These are phyloP conservation scores for Drosophila miranda DNA, from an alignment of 1,140 invertebrate species.

Conservation along the genomic window DNA sequence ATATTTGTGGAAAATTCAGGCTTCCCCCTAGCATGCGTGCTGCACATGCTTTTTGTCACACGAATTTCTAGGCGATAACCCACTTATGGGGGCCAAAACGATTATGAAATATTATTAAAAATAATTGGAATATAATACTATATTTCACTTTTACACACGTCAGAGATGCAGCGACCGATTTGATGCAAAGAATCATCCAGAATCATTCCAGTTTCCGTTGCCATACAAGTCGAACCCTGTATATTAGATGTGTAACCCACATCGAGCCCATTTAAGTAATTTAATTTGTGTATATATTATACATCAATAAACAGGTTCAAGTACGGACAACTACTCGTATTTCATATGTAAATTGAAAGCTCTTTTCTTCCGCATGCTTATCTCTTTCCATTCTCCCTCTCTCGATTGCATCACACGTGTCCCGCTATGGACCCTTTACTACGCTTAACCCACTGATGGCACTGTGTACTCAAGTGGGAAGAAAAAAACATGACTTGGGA, in stretches of 20 bases:
- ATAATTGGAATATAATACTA: no score
- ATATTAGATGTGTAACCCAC: constrained; percentile 6
- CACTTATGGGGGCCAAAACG: background rate
- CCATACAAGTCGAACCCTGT: background rate
- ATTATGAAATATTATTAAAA: constrained; percentile 1
- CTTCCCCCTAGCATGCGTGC: constrained; percentile 9
- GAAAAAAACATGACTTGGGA: no score
- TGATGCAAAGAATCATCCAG: background rate
- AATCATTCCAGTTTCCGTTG: background rate
- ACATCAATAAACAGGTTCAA: constrained; percentile 27
- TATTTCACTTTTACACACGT: no score
- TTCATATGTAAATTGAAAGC: constrained; percentile 39
- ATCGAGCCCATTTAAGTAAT: background rate
- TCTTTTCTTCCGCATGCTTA: constrained; percentile 44
- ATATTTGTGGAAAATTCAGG: background rate
- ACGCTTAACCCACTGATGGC: constrained; percentile 20
- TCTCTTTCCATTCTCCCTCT: constrained; percentile 16
- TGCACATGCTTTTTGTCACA: background rate
- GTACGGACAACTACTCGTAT: constrained; percentile 3
- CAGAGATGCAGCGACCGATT: background rate
- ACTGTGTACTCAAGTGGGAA: no score
- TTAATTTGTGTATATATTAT: constrained; percentile 2
- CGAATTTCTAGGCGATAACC: constrained; percentile 7
- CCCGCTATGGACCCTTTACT: background rate
- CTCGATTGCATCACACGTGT: constrained; percentile 7